Conservation (phyloP, 2,113 vertebrate genomes). For the Etia nguti region DNA sequence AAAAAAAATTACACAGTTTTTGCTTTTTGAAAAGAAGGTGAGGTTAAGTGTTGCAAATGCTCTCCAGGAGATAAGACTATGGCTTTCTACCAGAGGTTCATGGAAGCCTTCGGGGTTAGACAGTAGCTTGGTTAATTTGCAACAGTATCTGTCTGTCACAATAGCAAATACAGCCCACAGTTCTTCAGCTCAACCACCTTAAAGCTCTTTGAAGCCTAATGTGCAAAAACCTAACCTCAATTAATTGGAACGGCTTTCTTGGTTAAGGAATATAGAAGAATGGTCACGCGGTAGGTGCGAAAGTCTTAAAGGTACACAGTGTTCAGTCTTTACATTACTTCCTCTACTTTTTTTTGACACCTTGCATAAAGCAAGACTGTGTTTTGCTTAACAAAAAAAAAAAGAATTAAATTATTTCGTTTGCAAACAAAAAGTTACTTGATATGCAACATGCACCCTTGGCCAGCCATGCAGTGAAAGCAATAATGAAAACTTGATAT, state of each 20-base stretch:
- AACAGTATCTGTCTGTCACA: conserved; percentile 22
- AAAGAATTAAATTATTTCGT: background rate
- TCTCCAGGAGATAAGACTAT: background rate
- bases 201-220: background rate
- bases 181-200: background rate
- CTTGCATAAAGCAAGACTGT: background rate
- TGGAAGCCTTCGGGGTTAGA: background rate
- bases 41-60: background rate
- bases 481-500: background rate
- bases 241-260: background rate
- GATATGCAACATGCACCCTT: background rate
- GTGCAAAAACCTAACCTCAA: background rate
- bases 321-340: background rate
- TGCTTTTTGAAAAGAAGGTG: background rate
- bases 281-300: background rate
- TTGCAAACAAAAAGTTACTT: background rate
- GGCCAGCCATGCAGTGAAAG: background rate
- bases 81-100: background rate
- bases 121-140: conserved; percentile 19
- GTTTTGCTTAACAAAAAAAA: background rate
- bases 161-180: background rate
- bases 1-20: background rate
- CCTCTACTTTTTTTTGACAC: background rate
- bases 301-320: background rate
- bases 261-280: background rate